Percentiles rank a stretch among this genome's conserved stretches.
Conservation (phyloP, 2,113 vertebrate species). For the Phalacrocorax aristotelis region DNA sequence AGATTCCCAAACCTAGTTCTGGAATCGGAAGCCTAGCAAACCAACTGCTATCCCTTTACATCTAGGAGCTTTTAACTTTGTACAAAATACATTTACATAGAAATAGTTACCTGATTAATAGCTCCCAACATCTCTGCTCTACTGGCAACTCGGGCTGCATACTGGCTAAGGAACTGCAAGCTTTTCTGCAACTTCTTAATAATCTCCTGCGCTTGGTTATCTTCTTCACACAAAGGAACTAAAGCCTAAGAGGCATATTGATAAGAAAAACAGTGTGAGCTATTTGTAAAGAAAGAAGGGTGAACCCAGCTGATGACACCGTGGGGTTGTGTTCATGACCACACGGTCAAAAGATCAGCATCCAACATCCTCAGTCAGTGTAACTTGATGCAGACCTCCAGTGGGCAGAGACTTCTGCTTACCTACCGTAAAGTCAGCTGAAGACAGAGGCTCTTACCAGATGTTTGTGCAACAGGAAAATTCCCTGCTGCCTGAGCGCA, state of each 20-base stretch:
- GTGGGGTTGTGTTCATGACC: background rate
- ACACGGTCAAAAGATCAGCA: background rate
- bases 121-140: conserved; percentile 95
- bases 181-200: conserved; percentile 91
- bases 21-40: background rate
- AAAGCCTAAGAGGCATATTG: conserved; percentile 75
- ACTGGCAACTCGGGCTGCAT: conserved; percentile 86
- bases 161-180: conserved; percentile 86
- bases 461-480: background rate
- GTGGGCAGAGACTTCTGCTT: background rate
- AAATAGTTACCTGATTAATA: conserved; percentile 87
- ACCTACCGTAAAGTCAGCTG: background rate
- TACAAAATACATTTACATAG: background rate
- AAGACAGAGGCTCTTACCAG: background rate
- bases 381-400: background rate
- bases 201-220: conserved; percentile 89
- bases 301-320: background rate
- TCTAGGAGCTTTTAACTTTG: background rate
- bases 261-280: background rate
- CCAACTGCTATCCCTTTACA: background rate
- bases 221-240: conserved; percentile 87
- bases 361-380: background rate
- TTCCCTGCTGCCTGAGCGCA: background rate
- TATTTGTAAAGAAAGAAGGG: background rate
- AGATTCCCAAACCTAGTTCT: background rate